phyloP scores from a whole-genome alignment of 2,888 invertebrate species.

The Piscicola geometra region DNA sequence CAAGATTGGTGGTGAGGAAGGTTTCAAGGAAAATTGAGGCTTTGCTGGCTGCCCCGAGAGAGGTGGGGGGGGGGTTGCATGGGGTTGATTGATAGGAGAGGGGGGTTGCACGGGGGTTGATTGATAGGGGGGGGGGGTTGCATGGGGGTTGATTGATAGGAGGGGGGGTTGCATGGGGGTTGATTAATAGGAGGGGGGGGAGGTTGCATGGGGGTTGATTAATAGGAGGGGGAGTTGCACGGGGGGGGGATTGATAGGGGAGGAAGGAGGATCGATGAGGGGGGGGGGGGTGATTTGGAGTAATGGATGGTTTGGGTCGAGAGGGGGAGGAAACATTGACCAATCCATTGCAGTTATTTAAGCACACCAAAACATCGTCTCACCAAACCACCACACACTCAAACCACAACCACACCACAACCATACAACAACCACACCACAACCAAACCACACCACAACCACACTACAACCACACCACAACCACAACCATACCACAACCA shows the following conservation, averaged over 20 bases:
- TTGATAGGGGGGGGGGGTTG: too few species aligned
- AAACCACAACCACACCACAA: too few species aligned
- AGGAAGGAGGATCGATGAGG: background rate
- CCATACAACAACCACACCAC: too few species aligned
- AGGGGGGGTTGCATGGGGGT: background rate
- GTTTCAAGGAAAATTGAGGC: background rate
- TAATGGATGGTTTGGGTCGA: background rate
- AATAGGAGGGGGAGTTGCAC: background rate
- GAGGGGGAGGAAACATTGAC: background rate
- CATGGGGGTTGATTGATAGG: background rate
- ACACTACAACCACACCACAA: too few species aligned
- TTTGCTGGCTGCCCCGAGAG: background rate
- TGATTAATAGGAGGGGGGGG: background rate
- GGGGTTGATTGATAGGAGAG: background rate
- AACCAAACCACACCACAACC: too few species aligned
- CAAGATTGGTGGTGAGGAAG: background rate
- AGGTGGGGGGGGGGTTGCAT: background rate
- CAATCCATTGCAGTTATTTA: too few species aligned
- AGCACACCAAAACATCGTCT: too few species aligned
- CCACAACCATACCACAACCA: too few species aligned
- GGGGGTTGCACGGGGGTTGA: background rate
- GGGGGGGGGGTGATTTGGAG: background rate
- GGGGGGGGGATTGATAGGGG: background rate
- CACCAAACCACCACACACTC: too few species aligned
- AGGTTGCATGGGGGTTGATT: background rate